These are phyloP conservation scores for Orgyia antiqua DNA, from an alignment of 2,888 invertebrate genomes.

Conservation along the genomic window DNA sequence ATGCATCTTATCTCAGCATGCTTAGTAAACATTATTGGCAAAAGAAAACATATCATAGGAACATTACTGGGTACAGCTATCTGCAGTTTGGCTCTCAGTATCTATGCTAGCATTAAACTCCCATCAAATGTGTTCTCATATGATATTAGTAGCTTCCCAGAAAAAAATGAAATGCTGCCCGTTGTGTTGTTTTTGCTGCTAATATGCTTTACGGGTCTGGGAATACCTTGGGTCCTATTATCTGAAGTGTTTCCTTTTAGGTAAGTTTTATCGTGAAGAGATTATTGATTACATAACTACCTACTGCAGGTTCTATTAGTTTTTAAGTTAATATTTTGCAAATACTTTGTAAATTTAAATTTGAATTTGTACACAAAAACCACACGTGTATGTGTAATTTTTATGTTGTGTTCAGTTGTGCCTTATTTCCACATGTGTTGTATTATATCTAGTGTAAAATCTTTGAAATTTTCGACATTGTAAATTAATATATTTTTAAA, in stretches of 20 bases:
- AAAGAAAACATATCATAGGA: constrained; percentile 54
- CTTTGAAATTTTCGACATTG: no score
- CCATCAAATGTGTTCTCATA: constrained; percentile 54
- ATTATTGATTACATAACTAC: no score
- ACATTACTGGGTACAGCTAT: constrained; percentile 47
- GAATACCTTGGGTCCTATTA: constrained; percentile 76
- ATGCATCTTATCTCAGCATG: constrained; percentile 56
- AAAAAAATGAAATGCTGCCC: constrained; percentile 56
- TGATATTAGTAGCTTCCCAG: constrained; percentile 50
- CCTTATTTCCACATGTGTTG: no score
- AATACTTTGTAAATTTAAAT: no score
- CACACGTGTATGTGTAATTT: no score
- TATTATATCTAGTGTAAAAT: no score
- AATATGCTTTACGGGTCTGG: constrained; percentile 54
- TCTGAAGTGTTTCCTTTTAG: constrained; percentile 79
- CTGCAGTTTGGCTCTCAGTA: constrained; percentile 48
- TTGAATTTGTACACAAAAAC: no score
- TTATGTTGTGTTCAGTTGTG: no score
- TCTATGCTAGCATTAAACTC: constrained; percentile 43
- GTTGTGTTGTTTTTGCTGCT: constrained; percentile 57
- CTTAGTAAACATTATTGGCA: constrained; percentile 54
- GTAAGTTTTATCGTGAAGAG: constrained; percentile 47
- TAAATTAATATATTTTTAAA: no score
- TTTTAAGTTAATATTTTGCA: no score
- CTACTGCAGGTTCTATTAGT: no score